Conservation (phyloP, 2,888 invertebrate genomes). For the Adela reaumurella region DNA sequence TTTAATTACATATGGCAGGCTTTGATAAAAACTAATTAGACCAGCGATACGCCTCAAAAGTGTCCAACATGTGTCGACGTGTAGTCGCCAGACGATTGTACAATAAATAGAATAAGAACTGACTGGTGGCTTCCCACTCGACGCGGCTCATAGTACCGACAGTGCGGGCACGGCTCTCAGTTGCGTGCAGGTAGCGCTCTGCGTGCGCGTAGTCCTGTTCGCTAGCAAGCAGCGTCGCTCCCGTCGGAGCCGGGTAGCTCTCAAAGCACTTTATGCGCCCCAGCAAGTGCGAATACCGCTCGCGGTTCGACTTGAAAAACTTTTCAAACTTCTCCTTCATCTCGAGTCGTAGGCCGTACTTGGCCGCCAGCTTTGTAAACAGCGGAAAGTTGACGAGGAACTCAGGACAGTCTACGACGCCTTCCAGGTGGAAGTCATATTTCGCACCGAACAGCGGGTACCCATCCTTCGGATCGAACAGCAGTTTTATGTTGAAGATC, state of each 20-base stretch:
- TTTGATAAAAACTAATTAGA: no score
- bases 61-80: neutral
- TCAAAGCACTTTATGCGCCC: slow-evolving; percentile 78
- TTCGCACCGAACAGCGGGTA: slow-evolving; percentile 91
- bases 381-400: slow-evolving; percentile 93
- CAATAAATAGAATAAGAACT: slow-evolving; percentile 36
- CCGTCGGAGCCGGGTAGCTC: slow-evolving; percentile 67
- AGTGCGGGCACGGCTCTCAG: slow-evolving; percentile 28
- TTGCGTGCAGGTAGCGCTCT: slow-evolving; percentile 42
- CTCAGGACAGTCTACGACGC: slow-evolving; percentile 97
- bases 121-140: slow-evolving; percentile 93
- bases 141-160: slow-evolving; percentile 82
- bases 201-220: slow-evolving; percentile 73
- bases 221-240: slow-evolving; percentile 53
- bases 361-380: slow-evolving; percentile 68
- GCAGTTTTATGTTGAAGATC: slow-evolving; percentile 70
- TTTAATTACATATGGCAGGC: no score
- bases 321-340: slow-evolving; percentile 73
- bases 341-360: slow-evolving; percentile 67
- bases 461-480: slow-evolving; percentile 57
- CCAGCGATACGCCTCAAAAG: no score
- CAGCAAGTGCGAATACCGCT: slow-evolving; percentile 42
- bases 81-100: neutral
- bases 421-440: slow-evolving; percentile 93
- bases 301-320: slow-evolving; percentile 65